Percentiles rank a stretch among this genome's conserved stretches.
These are phyloP conservation scores for Oryzias dopingdopingensis DNA, from an alignment of 2,797 vertebrate genomes.

Conservation along the genomic window DNA sequence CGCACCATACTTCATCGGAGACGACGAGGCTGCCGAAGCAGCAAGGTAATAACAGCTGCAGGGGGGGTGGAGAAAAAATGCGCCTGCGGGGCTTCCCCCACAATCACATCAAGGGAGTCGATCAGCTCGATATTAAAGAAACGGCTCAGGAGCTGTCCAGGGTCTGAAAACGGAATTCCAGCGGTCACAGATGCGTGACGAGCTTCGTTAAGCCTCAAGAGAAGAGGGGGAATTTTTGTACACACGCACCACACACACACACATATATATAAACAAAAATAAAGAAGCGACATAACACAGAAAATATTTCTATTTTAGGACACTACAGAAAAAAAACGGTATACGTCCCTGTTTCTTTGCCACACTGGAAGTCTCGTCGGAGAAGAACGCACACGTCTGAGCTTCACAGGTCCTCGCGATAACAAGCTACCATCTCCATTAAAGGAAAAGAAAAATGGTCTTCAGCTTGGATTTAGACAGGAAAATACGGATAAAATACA, in stretches of 20 bases:
- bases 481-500: no score
- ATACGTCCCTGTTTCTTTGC: slow-evolving; percentile 42
- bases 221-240: not conserved
- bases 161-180: slow-evolving; percentile 69
- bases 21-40: slow-evolving; percentile 50
- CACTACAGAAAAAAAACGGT: slow-evolving; percentile 7
- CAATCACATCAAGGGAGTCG: slow-evolving; percentile 71
- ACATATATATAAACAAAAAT: not conserved
- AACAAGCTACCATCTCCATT: slow-evolving; percentile 43
- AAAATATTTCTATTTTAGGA: slow-evolving; percentile 1
- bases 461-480: no score
- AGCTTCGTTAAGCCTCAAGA: slow-evolving; percentile 10
- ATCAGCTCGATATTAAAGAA: slow-evolving; percentile 48
- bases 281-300: not conserved
- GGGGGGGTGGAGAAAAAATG: slow-evolving; percentile 49
- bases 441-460: no score
- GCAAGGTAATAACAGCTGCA: slow-evolving; percentile 49
- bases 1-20: slow-evolving; percentile 76
- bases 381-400: slow-evolving; percentile 61
- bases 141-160: slow-evolving; percentile 74
- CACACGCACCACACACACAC: no score
- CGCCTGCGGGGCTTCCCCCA: slow-evolving; percentile 70
- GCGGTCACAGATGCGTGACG: slow-evolving; percentile 52
- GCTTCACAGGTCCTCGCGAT: slow-evolving; percentile 72
- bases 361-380: slow-evolving; percentile 59